These are phyloP conservation scores for Pentalonia nigronervosa DNA, from an alignment of 1,140 invertebrate genomes.

Conservation along the genomic window DNA sequence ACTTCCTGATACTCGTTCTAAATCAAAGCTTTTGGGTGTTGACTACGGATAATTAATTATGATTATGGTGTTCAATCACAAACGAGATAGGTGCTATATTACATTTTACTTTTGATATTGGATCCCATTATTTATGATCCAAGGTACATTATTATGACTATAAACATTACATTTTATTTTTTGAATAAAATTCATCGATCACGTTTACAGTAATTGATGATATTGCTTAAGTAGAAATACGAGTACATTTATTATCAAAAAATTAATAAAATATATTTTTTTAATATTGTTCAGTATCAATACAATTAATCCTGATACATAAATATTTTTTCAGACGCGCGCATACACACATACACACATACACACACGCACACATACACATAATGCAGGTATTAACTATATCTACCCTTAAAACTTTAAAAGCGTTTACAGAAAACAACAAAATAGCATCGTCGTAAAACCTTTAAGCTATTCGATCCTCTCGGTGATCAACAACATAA, in stretches of 20 bases:
- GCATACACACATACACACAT: background rate
- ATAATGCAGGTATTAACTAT: background rate
- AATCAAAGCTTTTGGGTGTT: background rate
- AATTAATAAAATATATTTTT: background rate
- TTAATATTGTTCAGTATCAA: background rate
- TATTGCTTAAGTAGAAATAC: too few relatives aligned
- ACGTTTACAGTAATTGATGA: background rate
- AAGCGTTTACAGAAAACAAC: background rate
- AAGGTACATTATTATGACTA: too few relatives aligned
- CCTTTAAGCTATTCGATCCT: background rate
- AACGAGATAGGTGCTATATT: background rate
- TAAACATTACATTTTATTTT: too few relatives aligned
- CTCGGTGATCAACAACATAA: background rate
- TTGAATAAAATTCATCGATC: background rate
- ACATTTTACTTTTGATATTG: constrained; percentile 11
- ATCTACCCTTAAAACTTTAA: background rate
- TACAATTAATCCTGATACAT: background rate
- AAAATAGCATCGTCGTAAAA: background rate
- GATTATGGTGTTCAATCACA: background rate
- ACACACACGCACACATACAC: background rate
- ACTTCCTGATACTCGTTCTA: background rate
- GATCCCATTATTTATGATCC: background rate
- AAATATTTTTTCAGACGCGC: background rate
- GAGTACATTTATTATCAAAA: background rate
- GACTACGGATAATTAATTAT: background rate